Base-by-base conservation (phyloP, 2,888 invertebrate species). In the Syritta pipiens region DNA sequence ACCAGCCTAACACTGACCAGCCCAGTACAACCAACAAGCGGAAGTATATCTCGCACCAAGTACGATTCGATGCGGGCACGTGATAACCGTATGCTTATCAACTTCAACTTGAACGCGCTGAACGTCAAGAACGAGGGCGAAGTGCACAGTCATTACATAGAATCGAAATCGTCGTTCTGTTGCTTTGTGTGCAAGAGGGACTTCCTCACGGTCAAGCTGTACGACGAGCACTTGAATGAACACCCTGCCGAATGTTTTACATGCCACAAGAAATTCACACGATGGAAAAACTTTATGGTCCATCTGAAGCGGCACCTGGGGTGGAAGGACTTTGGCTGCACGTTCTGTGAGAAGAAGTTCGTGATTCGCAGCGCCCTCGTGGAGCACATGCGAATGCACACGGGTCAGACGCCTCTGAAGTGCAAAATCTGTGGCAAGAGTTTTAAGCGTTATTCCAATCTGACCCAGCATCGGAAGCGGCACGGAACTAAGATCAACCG, bases 161-260 rank as follows among this genome's bases (percentile, higher is more conserved):
- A 88, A 74, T 86, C 87, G 0, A 83, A 83, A 53, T 88, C 86
- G 4, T 87, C 88, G 55, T 86, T 89, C 71, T 84, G 86, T 46
- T 94, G 94, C 84, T 90, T 90, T 81, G 92, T 92, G 9, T 94
- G 94, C 85, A 90, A 90, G 49, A 92, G 92, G 82, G 92, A 92
- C 84, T 95, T 94, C 84, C 89, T 91, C 3, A 92, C 92, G 0
- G 93, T 94, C 9, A 91, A 91, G 7, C 90, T 92, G 6, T 95
- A 93, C 86, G 93, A 93, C 81, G 92, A 92, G 2, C 96, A 96
- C 86, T 90, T 96, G 30, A 93, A 93, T 84, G 91, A 93, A 40
- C 96, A 96, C 87, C 96, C 96, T 0, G 90, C 96, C 60, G 95
- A 95, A 88, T 96, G 96, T 83, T 91, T 93, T 75, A 92, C 94